Evolutionary conservation across 1,140 invertebrate genomes (phyloP).

Genomic region (Hypsibius dujardini): DNA sequence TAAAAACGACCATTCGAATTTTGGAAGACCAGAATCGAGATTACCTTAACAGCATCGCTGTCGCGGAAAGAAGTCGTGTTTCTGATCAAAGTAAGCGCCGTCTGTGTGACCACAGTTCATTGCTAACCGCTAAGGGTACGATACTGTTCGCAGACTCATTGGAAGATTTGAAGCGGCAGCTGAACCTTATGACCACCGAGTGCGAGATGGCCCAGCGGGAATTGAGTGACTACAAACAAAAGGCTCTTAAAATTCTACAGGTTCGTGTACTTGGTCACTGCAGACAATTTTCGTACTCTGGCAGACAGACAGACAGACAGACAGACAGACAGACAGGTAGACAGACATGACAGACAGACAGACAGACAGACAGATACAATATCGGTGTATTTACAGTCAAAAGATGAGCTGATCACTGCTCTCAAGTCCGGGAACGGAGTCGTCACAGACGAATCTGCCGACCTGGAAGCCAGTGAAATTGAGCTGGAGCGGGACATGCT

Average conservation of each 20-base stretch:
- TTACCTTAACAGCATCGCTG: not conserved
- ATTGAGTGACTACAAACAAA: slow-evolving; percentile 37
- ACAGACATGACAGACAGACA: too few species aligned
- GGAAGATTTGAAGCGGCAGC: slow-evolving; percentile 17
- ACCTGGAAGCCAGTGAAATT: slow-evolving; percentile 36
- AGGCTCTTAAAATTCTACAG: slow-evolving; percentile 50
- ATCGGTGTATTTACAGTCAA: slow-evolving; percentile 38
- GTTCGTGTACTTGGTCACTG: slow-evolving; percentile 25
- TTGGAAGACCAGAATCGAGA: slow-evolving; percentile 9
- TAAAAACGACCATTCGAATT: not conserved
- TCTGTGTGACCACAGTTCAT: not conserved
- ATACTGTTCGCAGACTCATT: not conserved
- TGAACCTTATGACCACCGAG: slow-evolving; percentile 22
- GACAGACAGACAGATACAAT: too few species aligned
- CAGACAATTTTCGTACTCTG: slow-evolving; percentile 12
- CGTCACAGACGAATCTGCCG: slow-evolving; percentile 26
- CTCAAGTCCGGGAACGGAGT: slow-evolving; percentile 21
- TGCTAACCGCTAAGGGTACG: not conserved
- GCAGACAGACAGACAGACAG: too few species aligned
- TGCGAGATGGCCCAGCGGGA: slow-evolving; percentile 33
- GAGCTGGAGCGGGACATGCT: slow-evolving; percentile 44
- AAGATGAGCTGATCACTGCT: slow-evolving; percentile 29
- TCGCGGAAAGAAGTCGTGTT: not conserved
- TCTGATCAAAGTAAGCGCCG: not conserved
- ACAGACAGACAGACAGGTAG: too few species aligned